A percentile compares a stretch with the other conserved stretches of the same genome.
These are phyloP conservation scores for Trachops cirrhosus DNA, from an alignment of 2,797 vertebrate species.

Conservation along the genomic window DNA sequence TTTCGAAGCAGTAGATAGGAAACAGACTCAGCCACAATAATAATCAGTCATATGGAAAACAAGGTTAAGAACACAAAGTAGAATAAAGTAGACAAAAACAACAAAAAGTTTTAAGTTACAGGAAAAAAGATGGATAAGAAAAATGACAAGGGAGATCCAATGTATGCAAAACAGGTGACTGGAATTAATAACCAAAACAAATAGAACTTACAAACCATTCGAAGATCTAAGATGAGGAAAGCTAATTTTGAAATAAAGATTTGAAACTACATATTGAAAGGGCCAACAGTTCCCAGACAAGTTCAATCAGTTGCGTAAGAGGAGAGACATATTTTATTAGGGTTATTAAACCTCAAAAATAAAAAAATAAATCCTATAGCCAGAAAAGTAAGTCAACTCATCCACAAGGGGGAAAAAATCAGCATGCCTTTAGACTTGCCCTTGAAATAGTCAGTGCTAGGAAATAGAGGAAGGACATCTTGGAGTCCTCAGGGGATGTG, in stretches of 20 bases:
- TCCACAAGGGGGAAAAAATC: neutral
- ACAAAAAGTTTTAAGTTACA: neutral
- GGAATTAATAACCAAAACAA: neutral
- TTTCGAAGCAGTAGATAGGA: neutral
- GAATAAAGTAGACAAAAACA: neutral
- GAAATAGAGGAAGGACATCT: neutral
- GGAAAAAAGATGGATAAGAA: neutral
- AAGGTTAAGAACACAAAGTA: neutral
- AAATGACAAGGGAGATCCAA: neutral
- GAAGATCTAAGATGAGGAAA: neutral
- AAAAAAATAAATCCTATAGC: neutral
- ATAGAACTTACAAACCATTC: neutral
- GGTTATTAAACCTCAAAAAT: neutral
- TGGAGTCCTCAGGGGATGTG: neutral
- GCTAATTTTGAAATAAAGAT: neutral
- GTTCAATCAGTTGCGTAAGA: neutral
- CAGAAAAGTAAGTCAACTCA: neutral
- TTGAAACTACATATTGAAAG: neutral
- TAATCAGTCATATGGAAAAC: too few species aligned
- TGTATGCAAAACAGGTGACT: neutral
- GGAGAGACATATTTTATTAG: neutral
- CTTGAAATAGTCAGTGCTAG: neutral
- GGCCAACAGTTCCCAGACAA: neutral
- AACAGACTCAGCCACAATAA: neutral
- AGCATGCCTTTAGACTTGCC: neutral